These are phyloP conservation scores for Drepana arcuata DNA, from an alignment of 1,140 invertebrate species.

Conservation along the genomic window DNA sequence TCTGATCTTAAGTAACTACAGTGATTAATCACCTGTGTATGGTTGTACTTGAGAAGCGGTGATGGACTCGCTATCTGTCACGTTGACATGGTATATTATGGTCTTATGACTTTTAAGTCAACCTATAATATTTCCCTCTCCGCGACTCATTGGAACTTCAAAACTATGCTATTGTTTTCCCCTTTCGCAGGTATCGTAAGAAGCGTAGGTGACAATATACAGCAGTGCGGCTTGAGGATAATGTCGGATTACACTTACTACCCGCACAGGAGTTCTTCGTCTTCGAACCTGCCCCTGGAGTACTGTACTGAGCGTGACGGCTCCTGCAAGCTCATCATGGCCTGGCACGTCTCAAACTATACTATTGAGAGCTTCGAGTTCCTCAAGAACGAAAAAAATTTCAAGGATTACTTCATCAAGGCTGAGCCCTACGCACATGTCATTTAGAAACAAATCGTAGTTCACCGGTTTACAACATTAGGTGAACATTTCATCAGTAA, in stretches of 20 bases:
- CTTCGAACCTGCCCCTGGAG: constrained; percentile 28
- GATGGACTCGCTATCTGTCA: no score
- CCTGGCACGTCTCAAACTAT: constrained; percentile 51
- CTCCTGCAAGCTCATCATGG: constrained; percentile 40
- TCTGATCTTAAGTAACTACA: no score
- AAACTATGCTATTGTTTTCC: no score
- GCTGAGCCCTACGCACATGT: constrained; percentile 11
- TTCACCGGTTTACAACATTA: no score
- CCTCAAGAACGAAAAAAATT: constrained; percentile 34
- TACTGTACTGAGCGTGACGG: constrained; percentile 42
- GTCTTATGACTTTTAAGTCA: no score
- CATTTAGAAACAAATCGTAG: no score
- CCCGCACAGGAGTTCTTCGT: constrained; percentile 18
- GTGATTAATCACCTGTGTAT: no score
- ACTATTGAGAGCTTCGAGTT: constrained; percentile 53
- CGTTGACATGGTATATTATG: no score
- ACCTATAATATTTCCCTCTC: no score
- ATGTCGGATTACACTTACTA: constrained; percentile 53
- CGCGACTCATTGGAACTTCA: no score
- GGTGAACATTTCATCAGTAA: no score
- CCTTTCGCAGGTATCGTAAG: constrained; percentile 33
- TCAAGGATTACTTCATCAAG: constrained; percentile 50
- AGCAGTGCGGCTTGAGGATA: constrained; percentile 39
- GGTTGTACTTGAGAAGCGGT: no score
- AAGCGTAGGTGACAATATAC: constrained; percentile 32